Percentiles rank a stretch among this genome's conserved stretches.
Conservation (phyloP, 23 tunicate genomes). For the Styela clava region DNA sequence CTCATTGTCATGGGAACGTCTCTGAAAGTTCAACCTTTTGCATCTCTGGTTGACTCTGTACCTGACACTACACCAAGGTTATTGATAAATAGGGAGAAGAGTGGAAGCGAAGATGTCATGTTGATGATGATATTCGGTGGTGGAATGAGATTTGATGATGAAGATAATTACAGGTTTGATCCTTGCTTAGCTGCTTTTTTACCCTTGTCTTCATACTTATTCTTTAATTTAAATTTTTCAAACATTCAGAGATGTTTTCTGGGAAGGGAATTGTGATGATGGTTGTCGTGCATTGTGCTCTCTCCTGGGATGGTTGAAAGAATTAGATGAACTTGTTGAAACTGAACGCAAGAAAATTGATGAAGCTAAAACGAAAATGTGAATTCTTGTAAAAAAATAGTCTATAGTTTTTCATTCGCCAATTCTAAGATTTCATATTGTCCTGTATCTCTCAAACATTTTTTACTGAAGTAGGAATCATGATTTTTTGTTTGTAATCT, state of each 20-base stretch:
- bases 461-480: no score
- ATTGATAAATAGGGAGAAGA: conserved; percentile 70
- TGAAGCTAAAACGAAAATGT: conserved; percentile 1
- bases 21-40: conserved; percentile 85
- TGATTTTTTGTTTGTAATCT: no score
- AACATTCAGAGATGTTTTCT: conserved; percentile 68
- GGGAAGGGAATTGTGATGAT: conserved; percentile 81
- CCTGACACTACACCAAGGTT: conserved; percentile 53
- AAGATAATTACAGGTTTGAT: conserved; percentile 77
- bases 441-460: no score
- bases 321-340: conserved; percentile 38
- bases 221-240: no score
- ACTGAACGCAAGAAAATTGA: conserved; percentile 9
- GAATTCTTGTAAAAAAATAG: no score
- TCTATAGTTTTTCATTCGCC: no score
- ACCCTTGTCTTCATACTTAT: no score
- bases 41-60: conserved; percentile 53
- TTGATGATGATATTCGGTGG: conserved; percentile 46
- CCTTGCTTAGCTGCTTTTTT: no score
- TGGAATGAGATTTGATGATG: conserved; percentile 69
- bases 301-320: conserved; percentile 68
- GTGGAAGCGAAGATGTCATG: conserved; percentile 46
- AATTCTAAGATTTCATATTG: no score
- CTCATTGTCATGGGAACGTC: conserved; percentile 88
- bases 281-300: conserved; percentile 41